These are phyloP conservation scores for Ornithoptera alexandrae DNA, from an alignment of 2,888 invertebrate species.

Conservation along the genomic window DNA sequence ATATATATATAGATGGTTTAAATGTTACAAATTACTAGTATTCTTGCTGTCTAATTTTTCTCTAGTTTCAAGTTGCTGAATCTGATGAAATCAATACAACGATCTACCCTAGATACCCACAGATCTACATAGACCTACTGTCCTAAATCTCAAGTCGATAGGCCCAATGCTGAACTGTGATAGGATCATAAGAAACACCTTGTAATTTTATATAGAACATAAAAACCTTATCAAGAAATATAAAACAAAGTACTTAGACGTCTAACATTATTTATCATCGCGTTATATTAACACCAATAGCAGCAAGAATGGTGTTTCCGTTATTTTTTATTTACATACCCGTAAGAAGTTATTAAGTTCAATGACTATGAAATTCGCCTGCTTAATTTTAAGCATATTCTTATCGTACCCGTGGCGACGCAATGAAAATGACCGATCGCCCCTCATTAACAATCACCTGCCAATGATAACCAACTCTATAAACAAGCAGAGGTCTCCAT, in stretches of 20 bases:
- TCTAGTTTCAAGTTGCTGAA: too few species aligned
- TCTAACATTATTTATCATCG: constrained; percentile 4
- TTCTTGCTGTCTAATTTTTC: too few species aligned
- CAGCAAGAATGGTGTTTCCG: constrained; percentile 10
- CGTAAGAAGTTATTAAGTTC: constrained; percentile 21
- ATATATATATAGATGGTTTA: too few species aligned
- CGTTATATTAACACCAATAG: constrained; percentile 12
- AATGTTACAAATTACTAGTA: too few species aligned
- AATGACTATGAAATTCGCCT: constrained; percentile 24
- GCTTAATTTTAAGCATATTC: constrained; percentile 8
- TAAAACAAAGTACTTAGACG: neutral
- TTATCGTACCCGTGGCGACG: constrained; percentile 20
- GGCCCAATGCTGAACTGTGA: too few species aligned
- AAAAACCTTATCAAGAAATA: too few species aligned
- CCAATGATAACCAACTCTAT: constrained; percentile 15
- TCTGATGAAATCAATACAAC: too few species aligned
- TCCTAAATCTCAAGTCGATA: too few species aligned
- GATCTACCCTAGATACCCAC: too few species aligned
- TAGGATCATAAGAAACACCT: too few species aligned
- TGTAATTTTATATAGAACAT: too few species aligned
- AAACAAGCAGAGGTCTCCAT: constrained; percentile 3
- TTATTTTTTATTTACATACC: constrained; percentile 27
- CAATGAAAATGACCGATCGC: constrained; percentile 7
- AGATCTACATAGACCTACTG: too few species aligned
- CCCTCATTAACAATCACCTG: constrained; percentile 18